Evolutionary conservation across 2,113 vertebrate species (phyloP).

Genomic region (Cheilinus undulatus): DNA sequence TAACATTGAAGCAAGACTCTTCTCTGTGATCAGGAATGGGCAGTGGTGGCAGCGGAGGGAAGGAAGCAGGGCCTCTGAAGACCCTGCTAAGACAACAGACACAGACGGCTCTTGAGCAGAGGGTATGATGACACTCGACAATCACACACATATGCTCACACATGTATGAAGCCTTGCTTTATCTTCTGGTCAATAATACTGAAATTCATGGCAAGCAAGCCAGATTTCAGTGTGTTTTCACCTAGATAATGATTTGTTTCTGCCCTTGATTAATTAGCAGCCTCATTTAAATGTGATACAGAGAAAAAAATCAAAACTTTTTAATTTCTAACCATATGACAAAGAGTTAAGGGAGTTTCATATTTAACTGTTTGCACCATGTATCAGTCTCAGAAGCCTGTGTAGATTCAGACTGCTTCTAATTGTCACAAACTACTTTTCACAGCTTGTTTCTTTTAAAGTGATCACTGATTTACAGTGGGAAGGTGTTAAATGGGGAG

Average conservation of each 20-base stretch:
- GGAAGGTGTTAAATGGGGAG: slow-evolving; percentile 22
- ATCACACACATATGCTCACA: slow-evolving; percentile 6
- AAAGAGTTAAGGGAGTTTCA: not conserved
- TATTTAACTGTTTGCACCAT: not conserved
- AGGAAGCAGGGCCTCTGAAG: slow-evolving; percentile 96
- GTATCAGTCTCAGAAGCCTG: slow-evolving; percentile 24
- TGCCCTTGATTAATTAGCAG: too few relatives aligned
- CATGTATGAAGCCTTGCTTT: not conserved
- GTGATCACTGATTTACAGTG: slow-evolving; percentile 17
- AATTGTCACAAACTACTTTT: slow-evolving; percentile 7
- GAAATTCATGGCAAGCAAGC: not conserved
- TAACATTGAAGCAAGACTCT: slow-evolving; percentile 42
- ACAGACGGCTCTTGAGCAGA: slow-evolving; percentile 94
- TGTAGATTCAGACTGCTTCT: not conserved
- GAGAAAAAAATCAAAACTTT: too few relatives aligned
- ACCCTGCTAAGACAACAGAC: slow-evolving; percentile 96
- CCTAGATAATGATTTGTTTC: too few relatives aligned
- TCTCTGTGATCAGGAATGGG: slow-evolving; percentile 92
- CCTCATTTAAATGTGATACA: too few relatives aligned
- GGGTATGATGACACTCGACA: slow-evolving; percentile 84
- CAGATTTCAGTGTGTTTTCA: too few relatives aligned
- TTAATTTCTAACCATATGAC: not conserved
- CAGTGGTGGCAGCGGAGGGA: slow-evolving; percentile 96
- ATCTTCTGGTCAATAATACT: not conserved
- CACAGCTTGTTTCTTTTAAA: slow-evolving; percentile 31